phyloP scores from a whole-genome alignment of 2,888 invertebrate species.

The Cheilosia vernalis region DNA sequence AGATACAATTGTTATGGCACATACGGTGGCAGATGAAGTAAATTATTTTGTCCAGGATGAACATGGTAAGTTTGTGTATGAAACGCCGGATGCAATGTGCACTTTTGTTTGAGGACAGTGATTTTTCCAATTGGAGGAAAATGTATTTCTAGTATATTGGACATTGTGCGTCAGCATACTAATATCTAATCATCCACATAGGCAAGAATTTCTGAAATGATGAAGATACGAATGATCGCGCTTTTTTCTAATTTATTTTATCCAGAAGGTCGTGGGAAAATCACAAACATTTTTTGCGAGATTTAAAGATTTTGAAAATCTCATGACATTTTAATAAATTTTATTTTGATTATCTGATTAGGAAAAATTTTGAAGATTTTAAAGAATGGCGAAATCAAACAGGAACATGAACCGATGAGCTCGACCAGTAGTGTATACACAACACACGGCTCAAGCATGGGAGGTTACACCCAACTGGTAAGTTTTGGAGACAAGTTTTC shows the following conservation, averaged over 20 bases:
- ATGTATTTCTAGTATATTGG: slow-evolving; percentile 11
- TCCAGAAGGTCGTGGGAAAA: slow-evolving; percentile 24
- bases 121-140: slow-evolving; percentile 41
- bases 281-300: neutral
- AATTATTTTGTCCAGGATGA: slow-evolving; percentile 82
- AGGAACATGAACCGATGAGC: slow-evolving; percentile 76
- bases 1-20: slow-evolving; percentile 75
- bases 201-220: slow-evolving; percentile 43
- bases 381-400: slow-evolving; percentile 80
- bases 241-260: slow-evolving; percentile 50
- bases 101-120: slow-evolving; percentile 20
- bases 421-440: slow-evolving; percentile 62
- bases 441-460: slow-evolving; percentile 57
- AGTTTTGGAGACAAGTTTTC: slow-evolving; percentile 54
- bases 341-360: slow-evolving; percentile 63
- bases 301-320: slow-evolving; percentile 10
- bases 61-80: slow-evolving; percentile 80
- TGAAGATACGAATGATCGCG: slow-evolving; percentile 43
- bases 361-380: slow-evolving; percentile 82
- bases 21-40: slow-evolving; percentile 80
- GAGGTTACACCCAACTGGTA: slow-evolving; percentile 73
- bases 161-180: slow-evolving; percentile 61
- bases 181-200: slow-evolving; percentile 51
- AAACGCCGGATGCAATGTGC: slow-evolving; percentile 5
- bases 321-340: slow-evolving; percentile 6